Evolutionary conservation across 2,797 vertebrate genomes (phyloP).

Genomic region (Acridotheres tristis): DNA sequence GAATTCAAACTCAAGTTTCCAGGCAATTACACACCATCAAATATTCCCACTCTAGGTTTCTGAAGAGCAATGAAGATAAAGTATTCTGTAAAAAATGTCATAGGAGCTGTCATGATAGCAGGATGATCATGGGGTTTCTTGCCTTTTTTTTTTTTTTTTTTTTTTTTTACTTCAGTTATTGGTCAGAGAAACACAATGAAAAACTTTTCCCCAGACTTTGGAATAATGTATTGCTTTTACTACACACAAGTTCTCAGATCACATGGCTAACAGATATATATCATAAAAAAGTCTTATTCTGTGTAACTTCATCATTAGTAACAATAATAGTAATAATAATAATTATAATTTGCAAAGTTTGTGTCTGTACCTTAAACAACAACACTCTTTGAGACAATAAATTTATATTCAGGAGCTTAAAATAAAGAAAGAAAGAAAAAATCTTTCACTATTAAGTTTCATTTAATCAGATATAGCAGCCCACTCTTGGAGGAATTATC

Average conservation of each 20-base stretch:
- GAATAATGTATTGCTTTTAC: background rate
- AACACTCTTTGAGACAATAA: background rate
- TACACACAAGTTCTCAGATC: background rate
- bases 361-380: background rate
- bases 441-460: background rate
- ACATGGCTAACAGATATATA: background rate
- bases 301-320: background rate
- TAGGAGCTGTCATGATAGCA: background rate
- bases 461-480: background rate
- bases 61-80: background rate
- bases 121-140: background rate
- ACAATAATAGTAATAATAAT: background rate
- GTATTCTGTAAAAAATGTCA: background rate
- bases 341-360: background rate
- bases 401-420: background rate
- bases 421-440: background rate
- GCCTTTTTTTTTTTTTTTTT: background rate
- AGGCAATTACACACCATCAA: background rate
- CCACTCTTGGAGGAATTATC: background rate
- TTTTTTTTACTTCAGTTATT: background rate
- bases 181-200: background rate
- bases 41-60: background rate
- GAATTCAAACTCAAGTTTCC: constrained; percentile 10
- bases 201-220: background rate
- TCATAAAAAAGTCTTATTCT: background rate